Evolutionary conservation across 2,888 invertebrate genomes (phyloP), one percentile per base, ranked within the genome.

Genomic region (Microchrysa polita): DNA sequence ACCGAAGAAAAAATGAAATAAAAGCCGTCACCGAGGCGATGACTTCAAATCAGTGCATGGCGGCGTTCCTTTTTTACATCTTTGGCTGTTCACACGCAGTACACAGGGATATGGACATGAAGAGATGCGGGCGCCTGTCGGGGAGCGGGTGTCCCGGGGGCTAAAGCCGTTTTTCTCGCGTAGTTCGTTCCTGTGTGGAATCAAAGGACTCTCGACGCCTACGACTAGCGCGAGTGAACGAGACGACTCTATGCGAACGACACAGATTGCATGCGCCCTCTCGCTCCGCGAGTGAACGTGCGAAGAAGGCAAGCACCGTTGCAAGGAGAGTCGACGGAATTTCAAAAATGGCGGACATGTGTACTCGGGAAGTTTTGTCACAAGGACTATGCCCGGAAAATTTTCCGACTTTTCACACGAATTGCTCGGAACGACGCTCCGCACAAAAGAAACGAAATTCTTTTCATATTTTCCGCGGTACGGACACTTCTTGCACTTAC

Each of bases 401-500:
- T 34, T 34, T 34, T 34, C 27, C 27, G 7, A 34, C 27, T 34
- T n/a, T n/a, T n/a, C n/a, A 34, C 27, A 7, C 2, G 4, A 34
- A 34, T 34, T 34, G 27, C 2, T 34, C 7, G 4, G 4, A 34
- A 34, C 7, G 27, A 7, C 27, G 27, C 27, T 34, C 27, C 7
- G 7, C 27, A 7, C 4, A 34, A 7, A n/a, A n/a, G n/a, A n/a
- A n/a, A n/a, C n/a, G n/a, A n/a, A n/a, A n/a, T n/a, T n/a, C n/a
- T n/a, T n/a, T n/a, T n/a, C n/a, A n/a, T n/a, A n/a, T n/a, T n/a
- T n/a, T n/a, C n/a, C n/a, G n/a, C n/a, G n/a, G n/a, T n/a, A 34
- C 27, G 27, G 27, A 7, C 27, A 34, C 2, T 57, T 57, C 34
- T 16, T 5, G 7, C 16, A 85, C 91, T 89, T 87, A 96, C 96